These are phyloP conservation scores for Theocolax elegans DNA, from an alignment of 1,140 invertebrate species.

Conservation along the genomic window DNA sequence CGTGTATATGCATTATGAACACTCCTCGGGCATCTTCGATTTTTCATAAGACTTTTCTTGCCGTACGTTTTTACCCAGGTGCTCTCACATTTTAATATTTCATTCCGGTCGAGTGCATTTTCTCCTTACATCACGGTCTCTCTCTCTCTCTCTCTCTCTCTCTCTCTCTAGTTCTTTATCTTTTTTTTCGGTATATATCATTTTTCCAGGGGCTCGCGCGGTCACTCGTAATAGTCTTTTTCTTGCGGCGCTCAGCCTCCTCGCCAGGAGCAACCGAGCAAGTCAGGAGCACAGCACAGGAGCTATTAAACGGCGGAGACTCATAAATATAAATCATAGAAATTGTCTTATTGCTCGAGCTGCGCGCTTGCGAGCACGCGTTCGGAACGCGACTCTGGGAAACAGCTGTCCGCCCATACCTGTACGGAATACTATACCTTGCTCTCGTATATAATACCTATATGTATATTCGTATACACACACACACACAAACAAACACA, in stretches of 20 bases:
- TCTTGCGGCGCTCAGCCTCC: not conserved
- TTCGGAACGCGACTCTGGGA: conserved; percentile 8
- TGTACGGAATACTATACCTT: too few relatives aligned
- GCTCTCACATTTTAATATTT: conserved; percentile 9
- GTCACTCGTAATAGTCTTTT: conserved; percentile 1
- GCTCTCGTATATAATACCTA: too few relatives aligned
- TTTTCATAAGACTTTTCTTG: not conserved
- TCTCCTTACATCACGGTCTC: conserved; percentile 1
- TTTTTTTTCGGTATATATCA: not conserved
- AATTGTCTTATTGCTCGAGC: conserved; percentile 44
- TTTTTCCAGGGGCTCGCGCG: not conserved
- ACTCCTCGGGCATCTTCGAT: too few relatives aligned
- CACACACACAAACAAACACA: too few relatives aligned
- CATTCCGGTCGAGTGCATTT: conserved; percentile 11
- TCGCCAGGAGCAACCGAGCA: not conserved
- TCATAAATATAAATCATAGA: conserved; percentile 53
- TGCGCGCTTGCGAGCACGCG: not conserved
- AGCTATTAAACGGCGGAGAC: conserved; percentile 50
- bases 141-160: not conserved
- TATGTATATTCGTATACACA: too few relatives aligned
- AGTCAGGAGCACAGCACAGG: conserved; percentile 22
- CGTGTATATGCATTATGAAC: not conserved
- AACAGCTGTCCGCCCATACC: conserved; percentile 44
- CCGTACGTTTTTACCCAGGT: not conserved
- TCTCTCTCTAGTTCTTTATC: not conserved